These are phyloP conservation scores for Leptinotarsa juncta DNA, from an alignment of 2,888 invertebrate genomes.

Conservation along the genomic window DNA sequence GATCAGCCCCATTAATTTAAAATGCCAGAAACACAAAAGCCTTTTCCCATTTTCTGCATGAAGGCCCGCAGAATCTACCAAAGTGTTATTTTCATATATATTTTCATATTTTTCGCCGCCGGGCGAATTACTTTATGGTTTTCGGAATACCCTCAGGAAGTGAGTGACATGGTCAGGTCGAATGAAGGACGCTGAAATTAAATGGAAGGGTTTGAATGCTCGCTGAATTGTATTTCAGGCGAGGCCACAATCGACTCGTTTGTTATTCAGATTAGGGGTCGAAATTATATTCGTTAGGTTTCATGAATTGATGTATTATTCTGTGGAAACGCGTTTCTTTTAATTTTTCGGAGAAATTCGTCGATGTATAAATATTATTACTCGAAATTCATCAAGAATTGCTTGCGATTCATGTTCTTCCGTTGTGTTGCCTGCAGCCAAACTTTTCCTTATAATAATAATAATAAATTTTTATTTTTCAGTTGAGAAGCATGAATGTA, in stretches of 20 bases:
- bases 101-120: neutral
- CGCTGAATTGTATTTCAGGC: slow-evolving; percentile 28
- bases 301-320: neutral
- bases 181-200: slow-evolving; percentile 25
- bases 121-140: neutral
- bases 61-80: neutral
- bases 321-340: no score
- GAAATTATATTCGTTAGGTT: neutral
- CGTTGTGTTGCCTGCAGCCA: no score
- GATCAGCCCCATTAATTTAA: neutral
- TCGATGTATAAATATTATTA: neutral
- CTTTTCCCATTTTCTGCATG: neutral
- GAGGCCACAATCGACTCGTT: slow-evolving; percentile 26
- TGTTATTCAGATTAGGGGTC: slow-evolving; percentile 35
- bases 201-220: slow-evolving; percentile 16
- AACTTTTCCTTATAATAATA: no score
- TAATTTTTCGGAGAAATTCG: no score
- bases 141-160: neutral
- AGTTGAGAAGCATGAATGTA: no score
- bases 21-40: slow-evolving; percentile 14
- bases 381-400: neutral
- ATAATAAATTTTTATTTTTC: no score
- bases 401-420: no score
- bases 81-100: slow-evolving; percentile 8
- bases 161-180: slow-evolving; percentile 22